Percentiles rank a stretch among this genome's conserved stretches.
phyloP scores from a whole-genome alignment of 2,113 vertebrate genomes.

The Thalassarche chlororhynchos region DNA sequence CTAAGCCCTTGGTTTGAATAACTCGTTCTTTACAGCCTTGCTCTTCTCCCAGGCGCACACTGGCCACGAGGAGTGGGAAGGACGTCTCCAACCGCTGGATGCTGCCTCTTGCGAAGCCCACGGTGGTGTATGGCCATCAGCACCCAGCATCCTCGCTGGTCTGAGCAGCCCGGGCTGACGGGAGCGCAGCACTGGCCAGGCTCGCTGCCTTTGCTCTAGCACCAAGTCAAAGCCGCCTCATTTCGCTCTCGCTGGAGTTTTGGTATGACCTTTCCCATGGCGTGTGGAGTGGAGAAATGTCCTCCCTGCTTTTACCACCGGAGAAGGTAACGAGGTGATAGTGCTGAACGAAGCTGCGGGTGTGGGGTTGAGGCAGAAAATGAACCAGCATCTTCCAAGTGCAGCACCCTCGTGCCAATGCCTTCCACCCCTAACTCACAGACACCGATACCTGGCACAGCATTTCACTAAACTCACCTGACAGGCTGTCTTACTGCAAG shows the following conservation, averaged over 20 bases:
- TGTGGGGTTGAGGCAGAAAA: background rate
- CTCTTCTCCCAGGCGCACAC: background rate
- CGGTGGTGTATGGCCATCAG: fast-evolving
- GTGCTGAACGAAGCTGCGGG: no score
- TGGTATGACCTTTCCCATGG: background rate
- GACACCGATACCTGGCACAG: background rate
- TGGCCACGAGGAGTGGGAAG: background rate
- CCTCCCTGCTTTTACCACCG: background rate
- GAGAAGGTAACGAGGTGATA: background rate
- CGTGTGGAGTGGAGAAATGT: background rate
- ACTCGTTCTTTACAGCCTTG: background rate
- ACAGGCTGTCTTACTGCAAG: background rate
- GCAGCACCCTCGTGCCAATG: background rate
- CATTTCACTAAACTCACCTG: background rate
- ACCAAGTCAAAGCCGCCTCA: background rate
- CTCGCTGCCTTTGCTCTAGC: background rate
- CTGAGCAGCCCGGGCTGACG: background rate
- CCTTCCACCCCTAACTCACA: background rate
- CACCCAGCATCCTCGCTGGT: background rate
- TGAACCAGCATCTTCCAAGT: background rate
- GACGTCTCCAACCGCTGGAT: background rate
- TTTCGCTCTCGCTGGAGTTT: background rate
- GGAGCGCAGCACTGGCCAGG: background rate
- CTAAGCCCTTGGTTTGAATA: background rate
- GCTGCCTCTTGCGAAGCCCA: background rate